A percentile compares a stretch with the other conserved stretches of the same genome.
Conservation (phyloP, 2,797 vertebrate genomes). For the Fistularia commersonii region DNA sequence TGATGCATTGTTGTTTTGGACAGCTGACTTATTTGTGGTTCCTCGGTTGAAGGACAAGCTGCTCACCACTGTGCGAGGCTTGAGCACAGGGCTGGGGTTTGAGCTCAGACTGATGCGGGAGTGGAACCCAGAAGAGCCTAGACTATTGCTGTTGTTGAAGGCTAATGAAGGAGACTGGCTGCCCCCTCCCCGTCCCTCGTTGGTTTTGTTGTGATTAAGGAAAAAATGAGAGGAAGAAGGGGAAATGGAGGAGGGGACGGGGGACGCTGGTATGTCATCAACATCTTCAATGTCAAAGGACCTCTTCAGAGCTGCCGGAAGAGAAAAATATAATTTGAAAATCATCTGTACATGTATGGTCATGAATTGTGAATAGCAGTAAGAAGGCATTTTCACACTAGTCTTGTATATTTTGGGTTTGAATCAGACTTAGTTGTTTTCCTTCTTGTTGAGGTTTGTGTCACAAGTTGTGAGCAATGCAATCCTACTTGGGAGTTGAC, state of each 20-base stretch:
- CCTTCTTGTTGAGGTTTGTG: no score
- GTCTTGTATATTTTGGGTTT: no score
- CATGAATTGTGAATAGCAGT: not conserved
- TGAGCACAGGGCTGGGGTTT: slow-evolving; percentile 63
- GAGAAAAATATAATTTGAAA: not conserved
- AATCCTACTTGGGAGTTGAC: no score
- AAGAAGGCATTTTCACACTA: no score
- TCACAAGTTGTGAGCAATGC: no score
- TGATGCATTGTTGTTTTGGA: slow-evolving; percentile 52
- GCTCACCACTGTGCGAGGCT: slow-evolving; percentile 57
- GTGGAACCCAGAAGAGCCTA: slow-evolving; percentile 46
- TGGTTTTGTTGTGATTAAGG: slow-evolving; percentile 50
- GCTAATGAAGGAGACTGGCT: slow-evolving; percentile 30
- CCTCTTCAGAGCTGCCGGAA: slow-evolving; percentile 80
- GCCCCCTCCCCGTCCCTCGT: slow-evolving; percentile 36
- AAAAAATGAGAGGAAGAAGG: slow-evolving; percentile 59
- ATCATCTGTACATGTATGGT: not conserved
- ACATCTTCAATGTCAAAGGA: slow-evolving; percentile 85
- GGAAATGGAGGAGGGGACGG: slow-evolving; percentile 55
- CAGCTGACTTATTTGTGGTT: slow-evolving; percentile 53
- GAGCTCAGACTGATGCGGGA: slow-evolving; percentile 50
- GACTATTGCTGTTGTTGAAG: slow-evolving; percentile 43
- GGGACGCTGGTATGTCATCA: slow-evolving; percentile 64
- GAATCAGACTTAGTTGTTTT: no score
- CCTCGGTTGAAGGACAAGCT: slow-evolving; percentile 79